Evolutionary conservation across 2,888 invertebrate species (phyloP), one percentile per base, ranked within the genome.

Genomic region (Pyrocoelia pectoralis): DNA sequence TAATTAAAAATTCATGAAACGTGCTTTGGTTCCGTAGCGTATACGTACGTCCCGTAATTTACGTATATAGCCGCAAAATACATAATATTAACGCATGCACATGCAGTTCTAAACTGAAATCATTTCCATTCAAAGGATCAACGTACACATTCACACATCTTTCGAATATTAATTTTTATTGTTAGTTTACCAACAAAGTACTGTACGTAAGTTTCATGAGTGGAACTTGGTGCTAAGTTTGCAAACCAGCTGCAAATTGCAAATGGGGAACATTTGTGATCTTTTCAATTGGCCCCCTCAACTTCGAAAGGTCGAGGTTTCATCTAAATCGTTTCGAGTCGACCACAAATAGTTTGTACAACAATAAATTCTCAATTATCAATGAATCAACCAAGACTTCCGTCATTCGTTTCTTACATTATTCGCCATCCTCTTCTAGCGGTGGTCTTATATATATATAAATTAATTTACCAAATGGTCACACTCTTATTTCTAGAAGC

Each of bases 361-460:
- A 46, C 46, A 46, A n/a, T 18, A 46, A 46, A 46, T 18, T 18
- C 14, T 64, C 43, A 33, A 61, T 68, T 68, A 64, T 63, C 61
- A 68, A 69, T 67, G 64, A 66, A 55, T 61, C 49, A 53, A 61
- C 10, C 50, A 65, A n/a, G 46, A 67, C 67, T 69, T 69, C 69
- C 71, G 71, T 57, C 65, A 65, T 57, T 61, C 56, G 56, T 67
- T 66, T 64, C 65, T 70, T 67, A 66, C 67, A 50, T 41, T 52
- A 10, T 28, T 28, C 29, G 17, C 14, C 28, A 17, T 57, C 65
- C 56, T 57, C 60, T 56, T 65, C 51, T 43, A 48, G 19, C 38
- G 59, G 53, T 61, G 52, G 61, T n/a, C n/a, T n/a, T 48, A 46
- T 46, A 62, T 72, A 70, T 72, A 72, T 66, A 72, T 70, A 68